Evolutionary conservation across 2,113 vertebrate species (phyloP).

Genomic region (Myrmophylax atrothorax): DNA sequence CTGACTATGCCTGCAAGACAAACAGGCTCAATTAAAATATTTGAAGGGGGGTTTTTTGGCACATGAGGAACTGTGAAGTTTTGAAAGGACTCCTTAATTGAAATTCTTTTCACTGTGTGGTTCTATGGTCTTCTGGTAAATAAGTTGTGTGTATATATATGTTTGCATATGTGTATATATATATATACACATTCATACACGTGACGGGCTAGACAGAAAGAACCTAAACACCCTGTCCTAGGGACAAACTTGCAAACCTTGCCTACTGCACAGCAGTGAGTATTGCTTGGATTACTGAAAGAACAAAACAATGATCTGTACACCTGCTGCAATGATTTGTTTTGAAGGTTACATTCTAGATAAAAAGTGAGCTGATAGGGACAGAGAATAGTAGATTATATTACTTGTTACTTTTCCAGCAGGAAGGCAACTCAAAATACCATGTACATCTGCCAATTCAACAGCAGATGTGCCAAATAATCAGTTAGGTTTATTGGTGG

Average conservation of each 20-base stretch:
- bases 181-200: not conserved
- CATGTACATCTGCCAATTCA: not conserved
- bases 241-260: not conserved
- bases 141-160: not conserved
- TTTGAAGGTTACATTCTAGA: not conserved
- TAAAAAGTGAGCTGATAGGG: not conserved
- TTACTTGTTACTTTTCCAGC: not conserved
- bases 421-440: not conserved
- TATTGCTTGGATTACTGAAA: not conserved
- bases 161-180: rapidly evolving
- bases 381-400: not conserved
- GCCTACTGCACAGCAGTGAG: not conserved
- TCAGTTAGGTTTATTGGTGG: not conserved
- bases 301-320: not conserved
- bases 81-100: not conserved
- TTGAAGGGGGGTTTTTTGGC: not conserved
- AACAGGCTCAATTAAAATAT: not conserved
- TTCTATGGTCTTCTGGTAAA: not conserved
- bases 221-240: not conserved
- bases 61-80: not conserved
- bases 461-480: not conserved
- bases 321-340: not conserved
- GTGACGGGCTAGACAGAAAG: not conserved
- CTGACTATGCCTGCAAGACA: not conserved
- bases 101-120: not conserved